Conservation (phyloP, 2,888 invertebrate species). For the Pammene aurita region DNA sequence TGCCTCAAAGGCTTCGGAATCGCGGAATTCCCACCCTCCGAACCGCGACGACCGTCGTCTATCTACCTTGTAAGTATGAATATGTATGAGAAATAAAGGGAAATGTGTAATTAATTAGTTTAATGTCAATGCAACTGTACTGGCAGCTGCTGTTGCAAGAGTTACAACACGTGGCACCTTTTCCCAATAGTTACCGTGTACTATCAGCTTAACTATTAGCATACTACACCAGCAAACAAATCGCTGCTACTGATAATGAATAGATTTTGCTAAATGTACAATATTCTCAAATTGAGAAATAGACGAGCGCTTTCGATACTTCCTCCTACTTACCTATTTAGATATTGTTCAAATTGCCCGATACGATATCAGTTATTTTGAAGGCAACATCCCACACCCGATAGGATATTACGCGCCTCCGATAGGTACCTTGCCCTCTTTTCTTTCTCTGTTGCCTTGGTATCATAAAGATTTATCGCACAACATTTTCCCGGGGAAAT, state of each 20-base stretch:
- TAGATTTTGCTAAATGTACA: no score
- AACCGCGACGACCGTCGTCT: slow-evolving; percentile 57
- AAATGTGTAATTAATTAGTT: slow-evolving; percentile 29
- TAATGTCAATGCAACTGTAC: slow-evolving; percentile 29
- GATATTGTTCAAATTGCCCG: background rate
- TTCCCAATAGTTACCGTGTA: background rate
- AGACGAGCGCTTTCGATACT: no score
- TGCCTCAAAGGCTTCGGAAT: slow-evolving; percentile 24
- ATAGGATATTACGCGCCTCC: background rate
- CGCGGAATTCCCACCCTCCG: slow-evolving; percentile 65
- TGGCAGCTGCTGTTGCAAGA: slow-evolving; percentile 4
- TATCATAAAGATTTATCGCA: background rate
- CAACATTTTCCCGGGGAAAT: background rate
- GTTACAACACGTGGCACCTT: background rate
- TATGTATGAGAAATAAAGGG: slow-evolving; percentile 25
- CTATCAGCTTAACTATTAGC: no score
- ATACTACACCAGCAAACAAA: no score
- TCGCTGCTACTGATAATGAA: no score
- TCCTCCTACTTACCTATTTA: no score
- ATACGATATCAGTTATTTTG: background rate
- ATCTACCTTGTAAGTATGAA: slow-evolving; percentile 26
- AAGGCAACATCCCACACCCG: background rate
- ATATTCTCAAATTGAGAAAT: no score
- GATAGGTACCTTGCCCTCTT: background rate
- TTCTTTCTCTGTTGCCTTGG: background rate